These are phyloP conservation scores for Tetranychus truncatus DNA, from an alignment of 2,888 invertebrate genomes.

Conservation along the genomic window DNA sequence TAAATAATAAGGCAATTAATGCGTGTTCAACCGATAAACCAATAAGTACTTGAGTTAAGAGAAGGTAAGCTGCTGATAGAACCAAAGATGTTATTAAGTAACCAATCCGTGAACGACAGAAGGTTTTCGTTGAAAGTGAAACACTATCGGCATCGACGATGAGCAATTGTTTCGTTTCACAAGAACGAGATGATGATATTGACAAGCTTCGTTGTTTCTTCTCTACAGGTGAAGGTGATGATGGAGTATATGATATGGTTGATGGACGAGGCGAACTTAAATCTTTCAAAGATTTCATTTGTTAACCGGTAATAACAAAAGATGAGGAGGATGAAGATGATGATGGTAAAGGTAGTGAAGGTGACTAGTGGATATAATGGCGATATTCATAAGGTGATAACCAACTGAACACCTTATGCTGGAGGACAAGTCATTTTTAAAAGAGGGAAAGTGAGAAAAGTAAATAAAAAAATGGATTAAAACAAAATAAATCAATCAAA, in stretches of 20 bases:
- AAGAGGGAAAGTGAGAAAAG: neutral
- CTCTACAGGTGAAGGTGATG: neutral
- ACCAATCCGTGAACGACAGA: neutral
- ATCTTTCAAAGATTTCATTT: neutral
- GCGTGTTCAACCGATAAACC: neutral
- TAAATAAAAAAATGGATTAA: neutral
- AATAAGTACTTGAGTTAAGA: neutral
- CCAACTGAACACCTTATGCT: neutral
- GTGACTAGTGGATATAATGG: neutral
- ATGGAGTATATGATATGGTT: neutral
- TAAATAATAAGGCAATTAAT: neutral
- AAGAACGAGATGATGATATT: neutral
- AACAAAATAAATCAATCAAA: neutral
- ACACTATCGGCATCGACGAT: neutral
- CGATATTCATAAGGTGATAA: neutral
- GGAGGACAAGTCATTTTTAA: neutral
- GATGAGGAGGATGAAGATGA: slow-evolving; percentile 1
- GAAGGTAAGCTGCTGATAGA: neutral
- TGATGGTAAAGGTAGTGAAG: neutral
- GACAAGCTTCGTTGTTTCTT: neutral
- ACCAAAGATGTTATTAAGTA: neutral
- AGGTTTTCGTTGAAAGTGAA: neutral
- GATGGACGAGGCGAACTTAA: neutral
- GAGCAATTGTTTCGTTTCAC: neutral
- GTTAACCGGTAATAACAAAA: neutral